Conservation (phyloP, 2,113 vertebrate genomes). For the Vireo altiloquus region DNA sequence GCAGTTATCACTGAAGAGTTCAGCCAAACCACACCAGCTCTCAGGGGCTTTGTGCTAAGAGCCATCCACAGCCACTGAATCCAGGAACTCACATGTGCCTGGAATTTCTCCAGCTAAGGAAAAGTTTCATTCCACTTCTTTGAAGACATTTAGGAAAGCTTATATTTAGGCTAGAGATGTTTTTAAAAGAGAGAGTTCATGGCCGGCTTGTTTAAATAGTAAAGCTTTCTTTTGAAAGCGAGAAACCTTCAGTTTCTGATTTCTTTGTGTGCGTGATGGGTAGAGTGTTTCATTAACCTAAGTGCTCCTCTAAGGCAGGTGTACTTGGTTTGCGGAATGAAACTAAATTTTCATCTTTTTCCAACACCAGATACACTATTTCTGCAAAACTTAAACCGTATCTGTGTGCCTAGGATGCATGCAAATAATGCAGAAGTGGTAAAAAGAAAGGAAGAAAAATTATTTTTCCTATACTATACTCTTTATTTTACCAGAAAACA, state of each 20-base stretch:
- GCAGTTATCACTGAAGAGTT: background rate
- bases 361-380: background rate
- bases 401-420: background rate
- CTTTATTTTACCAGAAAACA: constrained; percentile 63
- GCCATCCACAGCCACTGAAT: accelerated
- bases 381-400: background rate
- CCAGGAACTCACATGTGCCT: background rate
- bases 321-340: constrained; percentile 8
- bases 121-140: background rate
- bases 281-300: constrained; percentile 27
- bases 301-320: constrained; percentile 45
- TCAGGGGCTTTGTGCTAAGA: background rate
- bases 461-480: constrained; percentile 20
- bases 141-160: background rate
- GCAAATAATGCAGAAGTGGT: background rate
- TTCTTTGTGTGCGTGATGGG: background rate
- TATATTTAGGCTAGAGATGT: background rate
- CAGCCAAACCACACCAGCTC: background rate
- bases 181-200: background rate
- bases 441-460: constrained; percentile 27
- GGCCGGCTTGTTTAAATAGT: background rate
- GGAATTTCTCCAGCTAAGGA: background rate
- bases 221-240: background rate
- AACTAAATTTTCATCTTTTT: constrained; percentile 48
- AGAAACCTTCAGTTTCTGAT: background rate